phyloP scores from a whole-genome alignment of 2,797 vertebrate genomes.

The Cheirogaleus major region DNA sequence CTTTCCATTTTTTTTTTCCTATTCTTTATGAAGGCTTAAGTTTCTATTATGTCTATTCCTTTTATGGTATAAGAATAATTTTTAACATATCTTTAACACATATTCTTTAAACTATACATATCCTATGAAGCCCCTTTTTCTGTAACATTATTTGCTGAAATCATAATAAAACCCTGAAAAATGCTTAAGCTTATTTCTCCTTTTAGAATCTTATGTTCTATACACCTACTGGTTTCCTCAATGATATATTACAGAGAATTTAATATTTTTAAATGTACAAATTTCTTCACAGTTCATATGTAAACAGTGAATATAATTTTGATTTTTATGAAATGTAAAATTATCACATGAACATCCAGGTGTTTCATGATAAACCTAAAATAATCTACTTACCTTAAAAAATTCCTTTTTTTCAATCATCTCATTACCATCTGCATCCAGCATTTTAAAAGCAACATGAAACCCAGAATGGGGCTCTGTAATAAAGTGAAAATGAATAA shows the following conservation, averaged over 20 bases:
- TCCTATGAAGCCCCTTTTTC: not conserved
- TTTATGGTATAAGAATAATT: slow-evolving; percentile 9
- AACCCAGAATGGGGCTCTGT: slow-evolving; percentile 96
- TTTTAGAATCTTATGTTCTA: not conserved
- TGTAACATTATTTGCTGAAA: not conserved
- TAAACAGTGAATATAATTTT: not conserved
- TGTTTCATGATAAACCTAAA: slow-evolving; percentile 6
- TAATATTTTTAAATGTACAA: not conserved
- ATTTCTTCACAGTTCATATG: not conserved
- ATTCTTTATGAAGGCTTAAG: not conserved
- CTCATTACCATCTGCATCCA: slow-evolving; percentile 96
- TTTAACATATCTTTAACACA: not conserved
- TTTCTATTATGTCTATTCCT: not conserved
- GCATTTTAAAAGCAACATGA: slow-evolving; percentile 98
- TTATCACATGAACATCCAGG: not conserved
- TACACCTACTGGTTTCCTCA: not conserved
- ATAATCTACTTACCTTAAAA: slow-evolving; percentile 90
- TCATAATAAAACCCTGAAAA: not conserved
- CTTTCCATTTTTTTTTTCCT: not conserved
- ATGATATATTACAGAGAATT: not conserved
- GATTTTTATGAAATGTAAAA: not conserved
- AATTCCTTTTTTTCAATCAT: slow-evolving; percentile 98
- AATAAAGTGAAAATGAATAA: slow-evolving; percentile 76
- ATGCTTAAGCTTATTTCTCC: not conserved
- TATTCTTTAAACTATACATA: not conserved